These are phyloP conservation scores for Steinernema khuongi DNA, from an alignment of 1,140 invertebrate genomes.

Conservation along the genomic window DNA sequence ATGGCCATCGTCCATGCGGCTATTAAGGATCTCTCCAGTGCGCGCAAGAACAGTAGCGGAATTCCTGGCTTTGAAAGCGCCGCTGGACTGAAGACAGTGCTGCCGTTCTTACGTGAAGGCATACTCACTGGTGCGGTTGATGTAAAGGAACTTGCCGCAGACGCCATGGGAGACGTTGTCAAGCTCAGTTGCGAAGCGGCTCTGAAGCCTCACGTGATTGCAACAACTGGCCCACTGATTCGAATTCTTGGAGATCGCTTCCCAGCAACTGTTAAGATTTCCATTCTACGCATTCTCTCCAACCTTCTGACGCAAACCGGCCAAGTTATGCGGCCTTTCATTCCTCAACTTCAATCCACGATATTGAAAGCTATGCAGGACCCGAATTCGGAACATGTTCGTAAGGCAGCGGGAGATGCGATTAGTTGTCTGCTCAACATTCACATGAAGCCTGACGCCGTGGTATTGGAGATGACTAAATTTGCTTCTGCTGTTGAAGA, in stretches of 20 bases:
- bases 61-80: conserved; percentile 90
- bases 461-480: conserved; percentile 45
- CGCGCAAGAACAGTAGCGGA: conserved; percentile 61
- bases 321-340: conserved; percentile 73
- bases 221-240: conserved; percentile 93
- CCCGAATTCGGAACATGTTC: conserved; percentile 33
- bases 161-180: conserved; percentile 86
- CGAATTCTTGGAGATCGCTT: conserved; percentile 92
- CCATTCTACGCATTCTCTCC: conserved; percentile 86
- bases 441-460: conserved; percentile 47
- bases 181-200: conserved; percentile 71
- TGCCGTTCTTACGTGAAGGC: conserved; percentile 90
- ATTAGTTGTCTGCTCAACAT: conserved; percentile 24
- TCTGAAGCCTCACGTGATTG: conserved; percentile 85
- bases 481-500: conserved; percentile 10
- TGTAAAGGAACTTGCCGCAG: conserved; percentile 87
- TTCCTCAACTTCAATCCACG: conserved; percentile 94
- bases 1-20: conserved; percentile 46
- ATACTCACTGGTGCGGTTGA: conserved; percentile 88
- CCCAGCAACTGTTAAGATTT: conserved; percentile 83
- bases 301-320: conserved; percentile 77
- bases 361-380: conserved; percentile 67
- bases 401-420: conserved; percentile 37
- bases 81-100: conserved; percentile 84
- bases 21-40: conserved; percentile 34